These are phyloP conservation scores for Thaumetopoea pityocampa DNA, from an alignment of 1,140 invertebrate species.

Conservation along the genomic window DNA sequence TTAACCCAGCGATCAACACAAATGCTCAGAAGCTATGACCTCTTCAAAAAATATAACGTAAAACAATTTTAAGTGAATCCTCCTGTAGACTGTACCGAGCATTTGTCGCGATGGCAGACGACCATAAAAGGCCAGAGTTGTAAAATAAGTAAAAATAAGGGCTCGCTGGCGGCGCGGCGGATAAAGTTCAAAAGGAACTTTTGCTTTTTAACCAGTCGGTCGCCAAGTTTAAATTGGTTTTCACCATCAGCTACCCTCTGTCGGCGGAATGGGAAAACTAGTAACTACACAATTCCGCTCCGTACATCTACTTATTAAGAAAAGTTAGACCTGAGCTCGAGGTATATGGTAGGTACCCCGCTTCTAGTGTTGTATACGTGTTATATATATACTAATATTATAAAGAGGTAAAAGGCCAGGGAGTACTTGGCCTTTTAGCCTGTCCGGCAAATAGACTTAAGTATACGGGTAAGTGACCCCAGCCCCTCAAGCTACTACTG, in stretches of 20 bases:
- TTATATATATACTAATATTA: background rate
- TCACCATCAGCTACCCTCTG: conserved; percentile 34
- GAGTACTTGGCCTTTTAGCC: no score
- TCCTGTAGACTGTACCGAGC: conserved; percentile 32
- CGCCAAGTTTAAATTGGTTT: conserved; percentile 70
- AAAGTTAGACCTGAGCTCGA: conserved; percentile 2
- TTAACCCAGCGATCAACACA: no score
- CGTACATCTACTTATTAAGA: conserved; percentile 12
- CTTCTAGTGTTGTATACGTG: conserved; percentile 5
- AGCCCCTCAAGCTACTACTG: no score
- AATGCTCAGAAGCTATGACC: no score
- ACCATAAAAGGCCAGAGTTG: conserved; percentile 44
- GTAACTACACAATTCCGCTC: conserved; percentile 33
- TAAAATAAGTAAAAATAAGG: conserved; percentile 62
- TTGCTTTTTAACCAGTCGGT: conserved; percentile 66
- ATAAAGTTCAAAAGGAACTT: conserved; percentile 54
- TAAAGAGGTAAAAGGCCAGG: no score
- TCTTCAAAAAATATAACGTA: no score
- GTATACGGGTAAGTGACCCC: no score
- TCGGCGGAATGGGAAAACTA: conserved; percentile 43
- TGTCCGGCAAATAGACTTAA: no score
- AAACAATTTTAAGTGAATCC: no score
- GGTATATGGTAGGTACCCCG: background rate
- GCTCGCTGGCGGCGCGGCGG: conserved; percentile 30
- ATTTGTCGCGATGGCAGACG: conserved; percentile 33